A percentile compares a stretch with the other conserved stretches of the same genome.
Conservation (phyloP, 2,797 vertebrate genomes). For the Margarornis squamiger region DNA sequence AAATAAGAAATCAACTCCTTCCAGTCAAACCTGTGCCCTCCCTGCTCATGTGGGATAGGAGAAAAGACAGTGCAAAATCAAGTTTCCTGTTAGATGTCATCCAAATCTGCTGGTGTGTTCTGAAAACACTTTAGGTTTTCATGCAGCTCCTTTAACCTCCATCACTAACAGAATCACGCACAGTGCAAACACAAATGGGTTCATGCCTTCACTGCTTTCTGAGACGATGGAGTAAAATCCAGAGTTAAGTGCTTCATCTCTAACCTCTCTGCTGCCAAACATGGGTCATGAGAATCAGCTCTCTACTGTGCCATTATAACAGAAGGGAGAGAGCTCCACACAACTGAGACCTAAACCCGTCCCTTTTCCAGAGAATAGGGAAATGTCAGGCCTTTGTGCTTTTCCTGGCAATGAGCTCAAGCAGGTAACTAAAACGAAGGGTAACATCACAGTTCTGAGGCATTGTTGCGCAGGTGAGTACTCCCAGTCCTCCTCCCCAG, state of each 20-base stretch:
- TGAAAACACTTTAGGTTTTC: background rate
- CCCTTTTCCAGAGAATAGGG: background rate
- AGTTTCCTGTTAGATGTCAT: background rate
- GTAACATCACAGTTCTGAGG: background rate
- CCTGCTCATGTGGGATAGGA: background rate
- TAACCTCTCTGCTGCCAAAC: background rate
- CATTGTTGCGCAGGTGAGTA: background rate
- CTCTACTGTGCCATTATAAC: background rate
- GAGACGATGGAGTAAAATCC: background rate
- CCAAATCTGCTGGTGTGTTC: background rate
- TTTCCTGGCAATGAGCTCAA: background rate
- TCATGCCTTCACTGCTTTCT: background rate
- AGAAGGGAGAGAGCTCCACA: rapidly evolving
- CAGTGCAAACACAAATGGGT: rapidly evolving
- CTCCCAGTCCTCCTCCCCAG: background rate
- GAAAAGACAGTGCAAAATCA: background rate
- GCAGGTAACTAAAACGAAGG: background rate
- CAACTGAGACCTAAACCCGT: rapidly evolving
- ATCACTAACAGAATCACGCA: background rate
- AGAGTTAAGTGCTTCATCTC: background rate
- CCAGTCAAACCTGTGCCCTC: background rate
- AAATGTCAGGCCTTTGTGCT: background rate
- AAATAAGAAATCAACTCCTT: background rate
- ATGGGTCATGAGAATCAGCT: background rate
- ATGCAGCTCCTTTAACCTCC: background rate